Percentiles rank a stretch among this genome's conserved stretches.
phyloP scores from a whole-genome alignment of 2,797 vertebrate species.

The Podarcis lilfordi region DNA sequence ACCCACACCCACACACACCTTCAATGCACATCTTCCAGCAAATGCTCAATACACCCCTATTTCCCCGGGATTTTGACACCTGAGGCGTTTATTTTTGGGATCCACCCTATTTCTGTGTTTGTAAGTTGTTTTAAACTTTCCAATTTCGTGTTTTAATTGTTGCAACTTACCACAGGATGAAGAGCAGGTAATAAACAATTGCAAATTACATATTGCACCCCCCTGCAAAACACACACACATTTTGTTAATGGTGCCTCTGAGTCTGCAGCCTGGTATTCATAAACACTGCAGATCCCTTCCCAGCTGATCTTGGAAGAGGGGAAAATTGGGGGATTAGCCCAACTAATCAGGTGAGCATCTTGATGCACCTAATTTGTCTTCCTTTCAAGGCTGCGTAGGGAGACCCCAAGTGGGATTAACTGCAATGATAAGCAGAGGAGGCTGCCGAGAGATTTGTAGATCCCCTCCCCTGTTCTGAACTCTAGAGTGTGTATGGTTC shows the following conservation, averaged over 20 bases:
- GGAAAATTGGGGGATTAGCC: slow-evolving; percentile 49
- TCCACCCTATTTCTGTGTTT: too few relatives aligned
- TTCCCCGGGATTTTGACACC: too few relatives aligned
- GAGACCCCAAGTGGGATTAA: slow-evolving; percentile 69
- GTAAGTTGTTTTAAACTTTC: too few relatives aligned
- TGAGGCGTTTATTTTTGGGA: too few relatives aligned
- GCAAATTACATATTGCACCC: too few relatives aligned
- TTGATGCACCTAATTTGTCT: slow-evolving; percentile 69
- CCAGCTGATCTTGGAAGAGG: slow-evolving; percentile 43
- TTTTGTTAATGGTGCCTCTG: not conserved
- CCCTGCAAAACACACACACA: not conserved
- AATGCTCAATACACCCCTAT: too few relatives aligned
- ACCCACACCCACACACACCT: too few relatives aligned
- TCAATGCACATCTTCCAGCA: too few relatives aligned
- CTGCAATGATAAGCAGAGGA: slow-evolving; percentile 54
- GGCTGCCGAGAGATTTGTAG: slow-evolving; percentile 67
- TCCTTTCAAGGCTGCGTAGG: slow-evolving; percentile 36
- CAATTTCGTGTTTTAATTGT: too few relatives aligned
- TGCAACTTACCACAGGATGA: too few relatives aligned
- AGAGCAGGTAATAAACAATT: too few relatives aligned
- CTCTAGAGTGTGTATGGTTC: slow-evolving; percentile 2
- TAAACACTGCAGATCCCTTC: slow-evolving; percentile 29
- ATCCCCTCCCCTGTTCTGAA: slow-evolving; percentile 65
- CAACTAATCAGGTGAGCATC: slow-evolving; percentile 68
- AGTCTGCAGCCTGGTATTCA: not conserved